A percentile compares a stretch with the other conserved stretches of the same genome.
Evolutionary conservation across 2,888 invertebrate species (phyloP).

Genomic region (Drosophila niveifrons): DNA sequence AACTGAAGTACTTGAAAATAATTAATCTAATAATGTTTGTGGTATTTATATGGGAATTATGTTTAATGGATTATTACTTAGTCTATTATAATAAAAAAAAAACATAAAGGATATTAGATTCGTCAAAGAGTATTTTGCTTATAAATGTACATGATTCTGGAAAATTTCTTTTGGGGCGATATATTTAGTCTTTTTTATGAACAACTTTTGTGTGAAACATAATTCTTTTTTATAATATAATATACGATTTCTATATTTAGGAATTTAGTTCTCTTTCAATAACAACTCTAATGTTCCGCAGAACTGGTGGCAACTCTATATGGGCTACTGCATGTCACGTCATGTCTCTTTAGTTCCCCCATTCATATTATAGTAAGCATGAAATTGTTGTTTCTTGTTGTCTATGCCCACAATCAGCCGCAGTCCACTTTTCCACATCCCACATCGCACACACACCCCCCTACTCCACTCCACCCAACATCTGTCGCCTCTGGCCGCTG

Average conservation of each 20-base stretch:
- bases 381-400: constrained; percentile 22
- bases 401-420: constrained; percentile 31
- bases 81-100: neutral
- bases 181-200: too few relatives aligned
- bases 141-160: too few relatives aligned
- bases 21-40: neutral
- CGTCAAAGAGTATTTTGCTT: too few relatives aligned
- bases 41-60: neutral
- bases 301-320: constrained; percentile 6
- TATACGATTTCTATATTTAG: too few relatives aligned
- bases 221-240: too few relatives aligned
- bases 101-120: too few relatives aligned
- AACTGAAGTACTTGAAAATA: constrained; percentile 1
- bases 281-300: neutral
- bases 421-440: constrained; percentile 27
- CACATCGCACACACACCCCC: neutral
- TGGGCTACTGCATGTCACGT: constrained; percentile 10
- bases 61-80: neutral
- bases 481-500: neutral
- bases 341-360: constrained; percentile 12
- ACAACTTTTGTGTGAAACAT: too few relatives aligned
- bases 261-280: too few relatives aligned
- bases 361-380: constrained; percentile 35
- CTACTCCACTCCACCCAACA: neutral
- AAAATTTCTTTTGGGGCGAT: too few relatives aligned